phyloP scores from a whole-genome alignment of 2,113 vertebrate species.

The Sinocyclocheilus anophthalmus region DNA sequence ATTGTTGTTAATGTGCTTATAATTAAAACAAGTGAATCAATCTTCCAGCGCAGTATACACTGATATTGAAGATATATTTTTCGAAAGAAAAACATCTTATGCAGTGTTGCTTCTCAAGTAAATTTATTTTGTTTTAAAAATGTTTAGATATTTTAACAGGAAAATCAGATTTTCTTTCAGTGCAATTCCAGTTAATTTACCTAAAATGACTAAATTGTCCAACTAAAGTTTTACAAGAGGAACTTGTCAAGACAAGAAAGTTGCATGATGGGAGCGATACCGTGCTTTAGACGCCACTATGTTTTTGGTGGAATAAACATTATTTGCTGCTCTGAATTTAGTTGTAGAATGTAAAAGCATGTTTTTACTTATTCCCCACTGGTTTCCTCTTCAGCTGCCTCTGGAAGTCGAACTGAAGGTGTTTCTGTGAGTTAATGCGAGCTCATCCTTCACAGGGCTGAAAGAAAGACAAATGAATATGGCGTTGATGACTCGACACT shows the following conservation, averaged over 20 bases:
- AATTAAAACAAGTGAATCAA: no score
- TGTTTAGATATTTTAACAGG: no score
- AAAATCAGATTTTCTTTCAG: background rate
- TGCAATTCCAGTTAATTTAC: background rate
- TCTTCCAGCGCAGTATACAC: background rate
- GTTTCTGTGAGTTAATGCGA: constrained; percentile 9
- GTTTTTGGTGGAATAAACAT: constrained; percentile 18
- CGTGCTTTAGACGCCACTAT: background rate
- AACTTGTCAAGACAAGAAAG: background rate
- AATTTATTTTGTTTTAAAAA: no score
- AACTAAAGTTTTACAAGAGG: constrained; percentile 4
- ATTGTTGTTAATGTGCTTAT: no score
- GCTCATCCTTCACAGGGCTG: constrained; percentile 5
- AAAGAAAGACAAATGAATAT: constrained; percentile 40
- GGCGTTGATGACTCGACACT: constrained; percentile 23
- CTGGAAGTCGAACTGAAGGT: background rate
- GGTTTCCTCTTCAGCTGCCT: constrained; percentile 26
- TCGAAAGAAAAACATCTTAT: no score
- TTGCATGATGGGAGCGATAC: constrained; percentile 9
- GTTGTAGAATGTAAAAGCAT: constrained; percentile 40
- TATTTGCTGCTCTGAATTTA: constrained; percentile 45
- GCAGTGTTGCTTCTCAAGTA: no score
- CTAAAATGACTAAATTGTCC: background rate
- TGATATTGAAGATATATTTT: background rate
- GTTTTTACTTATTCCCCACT: constrained; percentile 15